A percentile compares a stretch with the other conserved stretches of the same genome.
Evolutionary conservation across 2,797 vertebrate genomes (phyloP).

Genomic region (Lateolabrax maculatus): DNA sequence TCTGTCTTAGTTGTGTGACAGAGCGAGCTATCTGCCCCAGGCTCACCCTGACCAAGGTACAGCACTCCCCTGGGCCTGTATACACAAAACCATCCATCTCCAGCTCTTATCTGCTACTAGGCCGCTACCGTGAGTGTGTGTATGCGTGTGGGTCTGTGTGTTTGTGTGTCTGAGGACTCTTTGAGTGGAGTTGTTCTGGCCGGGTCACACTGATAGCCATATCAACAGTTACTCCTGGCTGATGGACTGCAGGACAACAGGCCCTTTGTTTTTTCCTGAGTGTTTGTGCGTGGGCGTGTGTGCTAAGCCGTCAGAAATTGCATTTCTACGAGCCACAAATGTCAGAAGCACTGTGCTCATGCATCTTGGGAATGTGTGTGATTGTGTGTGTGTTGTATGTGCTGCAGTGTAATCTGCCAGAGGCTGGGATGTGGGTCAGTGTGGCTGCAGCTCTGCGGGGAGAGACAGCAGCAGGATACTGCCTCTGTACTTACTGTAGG

Average conservation of each 20-base stretch:
- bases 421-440: conserved; percentile 76
- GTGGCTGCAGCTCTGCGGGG: conserved; percentile 48
- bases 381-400: conserved; percentile 5
- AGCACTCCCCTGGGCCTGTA: conserved; percentile 21
- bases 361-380: conserved; percentile 27
- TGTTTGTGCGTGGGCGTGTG: conserved; percentile 36
- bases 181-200: conserved; percentile 65
- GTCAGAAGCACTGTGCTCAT: conserved; percentile 36
- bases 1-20: conserved; percentile 48
- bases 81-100: conserved; percentile 53
- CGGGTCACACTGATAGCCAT: conserved; percentile 70
- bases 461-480: conserved; percentile 51
- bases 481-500: conserved; percentile 32
- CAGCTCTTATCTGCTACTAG: conserved; percentile 65
- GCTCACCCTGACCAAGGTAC: conserved; percentile 59
- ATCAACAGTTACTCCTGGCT: conserved; percentile 77
- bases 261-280: conserved; percentile 63
- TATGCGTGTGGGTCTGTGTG: conserved; percentile 34
- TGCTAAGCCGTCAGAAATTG: conserved; percentile 68
- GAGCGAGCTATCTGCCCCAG: conserved; percentile 45
- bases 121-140: conserved; percentile 40
- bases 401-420: conserved; percentile 69
- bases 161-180: conserved; percentile 57
- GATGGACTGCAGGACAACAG: conserved; percentile 71
- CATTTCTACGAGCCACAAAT: conserved; percentile 59